Base-by-base conservation (phyloP, 2,888 invertebrate species). In the Brachypalpus laphriformis region DNA sequence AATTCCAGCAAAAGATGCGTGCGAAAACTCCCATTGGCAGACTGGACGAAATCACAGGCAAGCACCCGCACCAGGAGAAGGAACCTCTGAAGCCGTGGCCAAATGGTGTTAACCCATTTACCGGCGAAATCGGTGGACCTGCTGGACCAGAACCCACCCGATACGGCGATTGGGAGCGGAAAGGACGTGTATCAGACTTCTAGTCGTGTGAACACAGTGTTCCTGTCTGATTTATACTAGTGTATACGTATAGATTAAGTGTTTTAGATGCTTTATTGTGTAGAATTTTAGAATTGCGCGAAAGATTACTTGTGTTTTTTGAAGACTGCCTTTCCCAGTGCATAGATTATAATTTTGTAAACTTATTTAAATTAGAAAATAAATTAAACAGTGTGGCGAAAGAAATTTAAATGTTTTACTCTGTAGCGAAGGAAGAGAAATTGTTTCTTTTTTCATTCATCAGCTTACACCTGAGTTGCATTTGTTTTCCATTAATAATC, bases 141-240 rank as follows among this genome's bases (percentile, higher is more conserved):
- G 93, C 94, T 88, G 99, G 99, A 5, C 99, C 99, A 0, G 99
- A 99, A 93, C 99, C 99, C 7, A 99, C 99, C 9, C 94, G 99
- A 88, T 99, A 98, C 93, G 99, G 99, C 1, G 99, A 99, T 92
- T 99, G 99, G 99, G 99, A 99, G 91, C 94, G 99, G 87, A 99
- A 99, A 91, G 99, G 99, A 81, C 94, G 99, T 90, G 98, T 98
- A 42, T 94, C 97, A 1, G 99, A 99, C 93, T 99, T 99, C 93
- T 99, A 93, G 90, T 90, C 88, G 37, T 16, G 18, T 51, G 20
- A 22, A 45, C 9, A 45, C 9, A 57, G 65, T 22, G 31, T 28
- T 42, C 16, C 11, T 16, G 6, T 49, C 6, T 61, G 37, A 20
- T 54, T 31, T 37, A 22, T 37, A 37, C 14, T 75, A 5, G 11